phyloP scores from a whole-genome alignment of 2,888 invertebrate species.

The Muscina levida region DNA sequence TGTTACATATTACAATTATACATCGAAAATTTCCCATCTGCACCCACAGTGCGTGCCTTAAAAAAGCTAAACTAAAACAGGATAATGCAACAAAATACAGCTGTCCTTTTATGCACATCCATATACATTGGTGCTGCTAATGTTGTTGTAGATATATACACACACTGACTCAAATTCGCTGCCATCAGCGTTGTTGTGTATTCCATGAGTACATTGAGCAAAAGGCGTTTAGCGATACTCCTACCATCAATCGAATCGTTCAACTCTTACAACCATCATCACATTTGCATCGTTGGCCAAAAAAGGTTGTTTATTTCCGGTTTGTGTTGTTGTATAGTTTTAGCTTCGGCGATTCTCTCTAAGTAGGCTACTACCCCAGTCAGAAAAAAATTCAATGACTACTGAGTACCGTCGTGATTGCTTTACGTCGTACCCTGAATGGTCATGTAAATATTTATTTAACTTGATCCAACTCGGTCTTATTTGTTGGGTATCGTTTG shows the following conservation, averaged over 20 bases:
- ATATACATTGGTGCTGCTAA: not conserved
- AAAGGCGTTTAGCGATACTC: slow-evolving; percentile 60
- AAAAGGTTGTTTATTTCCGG: slow-evolving; percentile 1
- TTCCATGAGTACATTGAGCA: slow-evolving; percentile 24
- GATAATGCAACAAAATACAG: no score
- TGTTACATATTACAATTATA: no score
- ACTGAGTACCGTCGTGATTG: not conserved
- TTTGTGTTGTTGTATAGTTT: slow-evolving; percentile 43
- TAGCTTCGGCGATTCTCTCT: slow-evolving; percentile 6
- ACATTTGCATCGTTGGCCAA: not conserved
- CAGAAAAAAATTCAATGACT: slow-evolving; percentile 35
- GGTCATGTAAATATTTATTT: slow-evolving; percentile 62
- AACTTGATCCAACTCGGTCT: slow-evolving; percentile 43
- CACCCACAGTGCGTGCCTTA: no score
- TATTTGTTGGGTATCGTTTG: slow-evolving; percentile 27
- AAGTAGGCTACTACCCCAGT: slow-evolving; percentile 43
- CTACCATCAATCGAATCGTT: slow-evolving; percentile 27
- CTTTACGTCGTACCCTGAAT: not conserved
- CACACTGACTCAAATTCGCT: not conserved
- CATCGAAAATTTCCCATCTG: no score
- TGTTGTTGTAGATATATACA: slow-evolving; percentile 26
- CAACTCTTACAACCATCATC: not conserved
- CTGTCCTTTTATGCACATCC: no score
- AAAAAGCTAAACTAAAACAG: not conserved
- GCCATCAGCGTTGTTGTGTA: not conserved